Evolutionary conservation across 2,888 invertebrate species (phyloP).

Genomic region (Cryptus viduatorius): DNA sequence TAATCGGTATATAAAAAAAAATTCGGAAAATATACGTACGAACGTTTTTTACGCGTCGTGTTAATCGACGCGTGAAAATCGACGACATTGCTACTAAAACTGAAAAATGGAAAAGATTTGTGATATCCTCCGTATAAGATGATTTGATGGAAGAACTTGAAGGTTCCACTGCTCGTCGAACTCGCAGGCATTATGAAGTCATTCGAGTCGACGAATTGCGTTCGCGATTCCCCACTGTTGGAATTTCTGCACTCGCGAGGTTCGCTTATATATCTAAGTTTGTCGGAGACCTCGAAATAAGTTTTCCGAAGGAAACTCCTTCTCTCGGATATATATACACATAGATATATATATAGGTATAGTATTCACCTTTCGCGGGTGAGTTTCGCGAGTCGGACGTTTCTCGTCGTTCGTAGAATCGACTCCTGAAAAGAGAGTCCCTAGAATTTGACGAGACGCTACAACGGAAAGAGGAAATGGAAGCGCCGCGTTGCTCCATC

Average conservation of each 20-base stretch:
- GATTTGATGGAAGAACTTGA: neutral
- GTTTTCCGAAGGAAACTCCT: slow-evolving; percentile 60
- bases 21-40: too few species aligned
- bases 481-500: slow-evolving; percentile 38
- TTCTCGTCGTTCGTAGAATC: slow-evolving; percentile 31
- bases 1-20: too few species aligned
- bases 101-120: too few species aligned
- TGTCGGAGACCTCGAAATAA: slow-evolving; percentile 61
- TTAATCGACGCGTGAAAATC: too few species aligned
- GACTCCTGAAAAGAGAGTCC: slow-evolving; percentile 49
- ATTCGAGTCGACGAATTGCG: slow-evolving; percentile 32
- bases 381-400: neutral
- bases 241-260: neutral
- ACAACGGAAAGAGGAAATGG: neutral
- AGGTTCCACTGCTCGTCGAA: neutral
- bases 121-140: slow-evolving; percentile 1
- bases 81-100: too few species aligned
- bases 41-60: too few species aligned
- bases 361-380: neutral
- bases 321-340: neutral
- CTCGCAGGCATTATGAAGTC: slow-evolving; percentile 9
- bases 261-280: slow-evolving; percentile 55
- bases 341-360: too few species aligned
- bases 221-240: neutral
- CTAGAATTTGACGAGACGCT: slow-evolving; percentile 48